Base-by-base conservation (phyloP, 2,113 vertebrate genomes). In the Catharus minimus region DNA sequence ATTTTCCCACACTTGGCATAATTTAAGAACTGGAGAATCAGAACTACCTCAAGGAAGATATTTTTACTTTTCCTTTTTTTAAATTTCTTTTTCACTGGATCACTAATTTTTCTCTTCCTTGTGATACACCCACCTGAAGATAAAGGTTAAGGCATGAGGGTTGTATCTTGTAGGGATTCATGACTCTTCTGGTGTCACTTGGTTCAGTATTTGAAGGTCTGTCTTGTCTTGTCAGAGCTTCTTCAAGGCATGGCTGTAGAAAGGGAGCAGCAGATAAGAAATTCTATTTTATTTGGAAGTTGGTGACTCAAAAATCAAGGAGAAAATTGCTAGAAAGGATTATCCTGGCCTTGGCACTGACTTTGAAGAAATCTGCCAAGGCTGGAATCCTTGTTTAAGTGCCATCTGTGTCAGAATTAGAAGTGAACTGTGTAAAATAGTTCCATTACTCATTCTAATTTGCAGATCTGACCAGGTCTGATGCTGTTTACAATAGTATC, bases 241-340 rank as follows among this genome's bases (percentile, higher is more conserved):
- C 7, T 60, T 89, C 47, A 57, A 19, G 72, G 49, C 53, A 9
- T 61, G 27, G 21, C 69, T 92, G 46, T 87, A 68, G 58, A 79
- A 84, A 50, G 24, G 15, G 32, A 72, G 58, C 44, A 65, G 30
- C 41, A 77, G 76, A 53, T 89, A 89, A 56, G 33, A 58, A 89
- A 68, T 72, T 75, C 15, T 68, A 26, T 90, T 86, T 82, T 87
- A 36, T 53, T 58, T 1, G 7, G 26, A 89, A 79, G 13, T 66
- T 46, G 44, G 26, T 89, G 58, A 46, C 55, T 85, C 62, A 89
- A 92, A 50, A 95, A 62, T 85, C 21, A 15, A 78, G 89, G 74
- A 82, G 87, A 87, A 96, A 66, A 82, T 89, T 91, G 50, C 82
- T 76, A 80, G 82, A 80, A 93, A 73, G 78, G 94, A 89, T 94